Base-by-base conservation (phyloP, 2,888 invertebrate species). In the Seira ritae region DNA sequence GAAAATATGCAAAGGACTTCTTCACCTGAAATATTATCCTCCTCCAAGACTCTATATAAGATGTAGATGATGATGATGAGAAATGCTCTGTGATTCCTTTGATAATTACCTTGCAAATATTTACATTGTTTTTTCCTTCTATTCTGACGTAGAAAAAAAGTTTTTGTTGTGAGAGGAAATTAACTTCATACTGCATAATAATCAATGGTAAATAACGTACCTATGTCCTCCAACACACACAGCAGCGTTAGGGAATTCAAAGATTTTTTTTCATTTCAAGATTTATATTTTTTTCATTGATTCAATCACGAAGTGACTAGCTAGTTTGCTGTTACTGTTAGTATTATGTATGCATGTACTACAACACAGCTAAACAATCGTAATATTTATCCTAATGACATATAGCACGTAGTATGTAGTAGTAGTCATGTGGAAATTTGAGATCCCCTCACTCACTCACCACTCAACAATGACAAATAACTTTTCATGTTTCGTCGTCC, bases 21-120 rank as follows among this genome's bases (percentile, higher is more conserved):
- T 31, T 4, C n/a, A n/a, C n/a, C 31, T 31, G 31, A 31, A 31
- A 31, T 31, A 2, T 31, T 31, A 31, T 31, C 31, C 31, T n/a
- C n/a, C n/a, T n/a, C n/a, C n/a, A n/a, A n/a, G n/a, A n/a, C 69
- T 65, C 42, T 75, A n/a, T 17, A 46, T 10, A 20, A 22, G 74
- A 19, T 22, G 69, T 62, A 0, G 60, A 50, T 17, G 23, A 50
- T 68, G 31, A 10, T 19, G 66, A 69, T 19, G 19, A 17, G 17
- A 60, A 19, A n/a, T 60, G 55, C 42, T 77, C 20, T 46, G 75
- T 70, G 80, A 74, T 74, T 75, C 55, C 37, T 65, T 70, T 74
- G 65, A 75, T 80, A 80, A 74, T 75, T 80, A 50, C 62, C 69
- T 75, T 65, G 80, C 80, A 80, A 80, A 80, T 80, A 80, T 80